phyloP scores from a whole-genome alignment of 2,113 vertebrate species.

The Trematocara macrostoma region DNA sequence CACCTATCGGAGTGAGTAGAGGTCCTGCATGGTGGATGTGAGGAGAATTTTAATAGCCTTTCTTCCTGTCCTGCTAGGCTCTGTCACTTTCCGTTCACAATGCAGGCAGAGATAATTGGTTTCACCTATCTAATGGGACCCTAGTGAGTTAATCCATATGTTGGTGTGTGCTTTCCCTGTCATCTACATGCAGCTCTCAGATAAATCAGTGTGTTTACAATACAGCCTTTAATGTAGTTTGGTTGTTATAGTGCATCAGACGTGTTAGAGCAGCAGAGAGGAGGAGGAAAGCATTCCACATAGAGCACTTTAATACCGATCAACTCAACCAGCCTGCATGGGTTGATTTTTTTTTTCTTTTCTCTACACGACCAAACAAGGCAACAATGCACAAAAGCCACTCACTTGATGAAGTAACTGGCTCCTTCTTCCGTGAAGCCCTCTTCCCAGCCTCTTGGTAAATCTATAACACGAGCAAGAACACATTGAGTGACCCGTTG shows the following conservation, averaged over 20 bases:
- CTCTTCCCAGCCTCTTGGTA: constrained; percentile 96
- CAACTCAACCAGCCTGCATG: background rate
- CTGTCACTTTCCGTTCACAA: constrained; percentile 39
- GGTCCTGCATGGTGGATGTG: constrained; percentile 70
- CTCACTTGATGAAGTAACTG: constrained; percentile 99
- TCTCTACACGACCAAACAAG: background rate
- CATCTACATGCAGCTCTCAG: background rate
- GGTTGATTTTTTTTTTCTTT: background rate
- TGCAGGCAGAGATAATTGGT: constrained; percentile 45
- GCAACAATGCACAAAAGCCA: constrained; percentile 29
- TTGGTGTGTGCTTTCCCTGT: background rate
- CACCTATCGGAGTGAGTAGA: constrained; percentile 59
- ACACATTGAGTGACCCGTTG: constrained; percentile 3
- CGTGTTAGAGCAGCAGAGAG: background rate
- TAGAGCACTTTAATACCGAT: background rate
- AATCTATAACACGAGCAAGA: constrained; percentile 70
- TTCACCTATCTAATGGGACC: constrained; percentile 36
- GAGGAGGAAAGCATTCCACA: background rate
- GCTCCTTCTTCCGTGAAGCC: constrained; percentile 95
- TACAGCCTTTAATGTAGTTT: background rate
- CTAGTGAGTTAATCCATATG: constrained; percentile 14
- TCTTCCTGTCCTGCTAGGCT: constrained; percentile 51
- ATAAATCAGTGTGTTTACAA: background rate
- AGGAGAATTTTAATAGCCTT: constrained; percentile 73
- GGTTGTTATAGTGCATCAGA: background rate